Evolutionary conservation across 2,888 invertebrate genomes (phyloP), one percentile per base, ranked within the genome.

Genomic region (Patella pellucida): DNA sequence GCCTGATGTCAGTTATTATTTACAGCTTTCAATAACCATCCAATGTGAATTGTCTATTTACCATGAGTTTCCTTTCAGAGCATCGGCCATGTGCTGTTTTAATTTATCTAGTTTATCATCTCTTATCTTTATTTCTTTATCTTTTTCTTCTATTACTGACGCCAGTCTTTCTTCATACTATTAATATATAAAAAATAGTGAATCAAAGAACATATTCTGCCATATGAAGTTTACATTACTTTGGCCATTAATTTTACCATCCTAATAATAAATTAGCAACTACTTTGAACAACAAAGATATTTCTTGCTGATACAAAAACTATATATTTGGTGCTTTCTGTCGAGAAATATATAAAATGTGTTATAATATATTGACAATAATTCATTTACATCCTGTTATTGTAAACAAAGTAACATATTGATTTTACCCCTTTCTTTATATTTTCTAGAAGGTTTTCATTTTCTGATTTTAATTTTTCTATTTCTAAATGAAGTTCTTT

Each of bases 31-130:
- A 16, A 14, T 31, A 14, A 16, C 15, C 23, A 12, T 14, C 15
- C 27, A 27, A 14, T 9, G 3, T 27, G n/a, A 51, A 23, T 11
- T 54, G 15, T 16, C 15, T 31, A 73, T 78, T 67, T 81, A 89
- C 90, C 89, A 88, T 52, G 90, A 90, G 76, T 90, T 90, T 71
- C 90, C 90, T 75, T 89, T 88, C 54, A 90, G 80, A 51, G 88
- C 88, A 68, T 90, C 89, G 67, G 90, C 90, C 89, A 90, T 90
- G 78, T 90, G 90, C 67, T 84, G 84, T 78, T 90, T 90, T 70
- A 90, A 80, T 73, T 85, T 80, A 51, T 82, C 82, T n/a, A 90
- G 74, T 75, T 88, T 90, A 56, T 86, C 85, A 72, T 90, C 89
- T 78, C 85, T 82, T 62, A 84, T 81, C 41, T 84, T 84, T 31